phyloP scores from a whole-genome alignment of 2,797 vertebrate species.

The Australoheros facetus region DNA sequence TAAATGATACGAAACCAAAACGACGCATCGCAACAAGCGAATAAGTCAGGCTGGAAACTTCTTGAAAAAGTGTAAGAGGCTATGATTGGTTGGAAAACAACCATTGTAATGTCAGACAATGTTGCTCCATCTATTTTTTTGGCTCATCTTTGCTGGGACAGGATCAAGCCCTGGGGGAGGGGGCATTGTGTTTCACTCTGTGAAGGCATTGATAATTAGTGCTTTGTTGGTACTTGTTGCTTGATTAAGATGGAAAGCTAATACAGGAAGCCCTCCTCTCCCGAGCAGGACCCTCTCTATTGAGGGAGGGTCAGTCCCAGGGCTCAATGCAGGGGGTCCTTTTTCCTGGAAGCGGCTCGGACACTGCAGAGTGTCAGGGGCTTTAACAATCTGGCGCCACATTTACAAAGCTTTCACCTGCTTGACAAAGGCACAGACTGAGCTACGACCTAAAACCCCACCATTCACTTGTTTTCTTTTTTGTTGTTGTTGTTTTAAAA shows the following conservation, averaged over 20 bases:
- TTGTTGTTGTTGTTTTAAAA: slow-evolving; percentile 39
- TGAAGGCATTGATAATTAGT: slow-evolving; percentile 84
- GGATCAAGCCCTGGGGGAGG: slow-evolving; percentile 29
- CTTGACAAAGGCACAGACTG: slow-evolving; percentile 85
- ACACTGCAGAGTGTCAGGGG: slow-evolving; percentile 84
- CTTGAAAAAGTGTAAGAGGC: slow-evolving; percentile 9
- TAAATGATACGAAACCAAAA: neutral
- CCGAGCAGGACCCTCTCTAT: slow-evolving; percentile 77
- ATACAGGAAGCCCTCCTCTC: slow-evolving; percentile 83
- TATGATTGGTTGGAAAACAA: slow-evolving; percentile 56
- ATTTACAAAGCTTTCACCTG: slow-evolving; percentile 87
- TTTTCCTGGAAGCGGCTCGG: slow-evolving; percentile 82
- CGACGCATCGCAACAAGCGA: neutral
- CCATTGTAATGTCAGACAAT: slow-evolving; percentile 62
- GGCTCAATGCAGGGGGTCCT: slow-evolving; percentile 84
- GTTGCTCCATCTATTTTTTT: slow-evolving; percentile 69
- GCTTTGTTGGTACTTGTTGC: slow-evolving; percentile 85
- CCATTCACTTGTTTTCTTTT: slow-evolving; percentile 76
- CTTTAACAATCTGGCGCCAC: slow-evolving; percentile 87
- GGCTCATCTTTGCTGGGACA: slow-evolving; percentile 56
- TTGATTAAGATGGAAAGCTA: slow-evolving; percentile 86
- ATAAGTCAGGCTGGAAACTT: neutral
- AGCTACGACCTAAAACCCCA: slow-evolving; percentile 84
- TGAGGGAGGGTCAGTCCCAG: slow-evolving; percentile 83
- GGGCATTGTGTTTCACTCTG: slow-evolving; percentile 66